Base-by-base conservation (phyloP, 2,113 vertebrate species). In the Cebidichthys violaceus region DNA sequence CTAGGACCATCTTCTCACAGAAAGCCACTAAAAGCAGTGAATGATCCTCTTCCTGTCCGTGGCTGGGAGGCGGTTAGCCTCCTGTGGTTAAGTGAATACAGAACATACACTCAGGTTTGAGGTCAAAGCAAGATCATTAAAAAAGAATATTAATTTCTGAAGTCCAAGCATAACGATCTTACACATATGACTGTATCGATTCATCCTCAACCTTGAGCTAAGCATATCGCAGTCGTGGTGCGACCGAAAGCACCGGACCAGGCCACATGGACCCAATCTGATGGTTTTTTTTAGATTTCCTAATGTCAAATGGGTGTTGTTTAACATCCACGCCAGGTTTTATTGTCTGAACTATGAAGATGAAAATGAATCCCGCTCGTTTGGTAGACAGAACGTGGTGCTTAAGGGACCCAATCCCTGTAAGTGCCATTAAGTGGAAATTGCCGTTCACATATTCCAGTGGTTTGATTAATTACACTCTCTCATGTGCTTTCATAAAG, bases 351-450 rank as follows among this genome's bases (percentile, higher is more conserved):
- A 94, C 91, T 86, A 92, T 83, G 89, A 91, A 92, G 93, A 94
- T 92, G 92, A 93, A 94, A 95, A 94, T 94, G 94, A 94, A 94
- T 94, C 93, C 89, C 50, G 90, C 93, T 94, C 92, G 78, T 95
- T 94, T 94, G 93, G 87, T 91, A 92, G 93, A 94, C 90, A 91
- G 93, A 94, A 94, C 88, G 91, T 75, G 92, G 91, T 92, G 94
- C 94, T 95, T 95, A 94, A 94, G 94, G 94, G 94, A 95, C 94
- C 92, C 94, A 94, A 94, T 95, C 92, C 94, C 94, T 94, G 93
- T 95, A 95, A 95, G 94, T 95, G 94, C 94, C 93, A 95, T 95
- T 95, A 95, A 94, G 92, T 94, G 92, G 93, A 95, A 95, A 95
- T 95, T 95, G 93, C 92, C 91, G 91, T 94, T 94, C 94, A 93